Evolutionary conservation across 2,888 invertebrate genomes (phyloP).

Genomic region (Machimus rusticus): DNA sequence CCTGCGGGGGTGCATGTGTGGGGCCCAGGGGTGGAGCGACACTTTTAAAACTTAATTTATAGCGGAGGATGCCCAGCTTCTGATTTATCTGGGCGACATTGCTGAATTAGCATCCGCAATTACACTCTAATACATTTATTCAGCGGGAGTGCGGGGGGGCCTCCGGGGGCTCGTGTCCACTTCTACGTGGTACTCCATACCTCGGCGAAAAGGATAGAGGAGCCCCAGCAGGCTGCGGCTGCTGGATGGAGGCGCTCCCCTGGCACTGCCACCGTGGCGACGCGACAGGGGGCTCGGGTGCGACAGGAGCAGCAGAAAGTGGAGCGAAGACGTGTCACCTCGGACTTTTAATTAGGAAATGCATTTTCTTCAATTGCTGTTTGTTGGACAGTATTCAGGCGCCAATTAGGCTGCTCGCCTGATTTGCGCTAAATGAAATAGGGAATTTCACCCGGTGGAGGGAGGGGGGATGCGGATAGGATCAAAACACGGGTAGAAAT

Average conservation of each 20-base stretch:
- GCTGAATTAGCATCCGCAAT: conserved; percentile 51
- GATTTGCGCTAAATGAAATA: conserved; percentile 35
- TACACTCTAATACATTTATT: conserved; percentile 50
- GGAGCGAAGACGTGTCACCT: conserved; percentile 38
- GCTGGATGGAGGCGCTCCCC: not conserved
- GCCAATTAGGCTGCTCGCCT: conserved; percentile 37
- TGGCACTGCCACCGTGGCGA: not conserved
- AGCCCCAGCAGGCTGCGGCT: not conserved
- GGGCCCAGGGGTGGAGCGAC: conserved; percentile 36
- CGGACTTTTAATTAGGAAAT: conserved; percentile 47
- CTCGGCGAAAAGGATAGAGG: not conserved
- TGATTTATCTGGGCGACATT: conserved; percentile 49
- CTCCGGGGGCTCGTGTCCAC: not conserved
- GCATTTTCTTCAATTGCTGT: conserved; percentile 45
- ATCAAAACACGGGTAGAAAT: conserved; percentile 2
- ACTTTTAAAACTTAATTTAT: conserved; percentile 50
- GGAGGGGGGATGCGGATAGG: not conserved
- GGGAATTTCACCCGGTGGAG: not conserved
- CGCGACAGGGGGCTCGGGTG: not conserved
- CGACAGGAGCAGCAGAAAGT: not conserved
- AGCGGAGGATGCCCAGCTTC: conserved; percentile 47
- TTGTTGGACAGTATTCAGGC: conserved; percentile 37
- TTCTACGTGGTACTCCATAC: not conserved
- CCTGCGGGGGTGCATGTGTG: not conserved
- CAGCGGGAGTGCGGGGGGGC: conserved; percentile 35